Conservation (phyloP, 2,113 vertebrate species). For the Penelope pileata region DNA sequence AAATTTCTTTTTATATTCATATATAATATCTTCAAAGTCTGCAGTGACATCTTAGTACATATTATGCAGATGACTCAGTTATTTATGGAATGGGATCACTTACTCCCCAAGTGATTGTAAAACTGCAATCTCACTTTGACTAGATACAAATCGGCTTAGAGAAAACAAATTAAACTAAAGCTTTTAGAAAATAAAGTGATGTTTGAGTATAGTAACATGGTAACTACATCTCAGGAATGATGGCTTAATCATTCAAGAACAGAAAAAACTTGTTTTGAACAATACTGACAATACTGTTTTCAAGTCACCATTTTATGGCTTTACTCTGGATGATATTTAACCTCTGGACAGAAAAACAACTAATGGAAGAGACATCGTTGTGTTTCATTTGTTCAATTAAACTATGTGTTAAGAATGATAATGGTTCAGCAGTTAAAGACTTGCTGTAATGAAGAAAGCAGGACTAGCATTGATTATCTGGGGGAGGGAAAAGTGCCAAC, state of each 20-base stretch:
- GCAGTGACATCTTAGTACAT: constrained; percentile 48
- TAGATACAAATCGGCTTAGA: constrained; percentile 78
- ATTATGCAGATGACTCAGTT: constrained; percentile 76
- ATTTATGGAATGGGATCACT: constrained; percentile 74
- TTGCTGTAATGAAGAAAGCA: neutral
- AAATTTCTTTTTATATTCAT: neutral
- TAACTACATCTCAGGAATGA: constrained; percentile 36
- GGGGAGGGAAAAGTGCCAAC: neutral
- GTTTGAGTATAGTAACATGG: neutral
- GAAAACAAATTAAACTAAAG: constrained; percentile 79
- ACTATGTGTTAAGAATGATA: neutral
- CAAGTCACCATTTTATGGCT: constrained; percentile 6
- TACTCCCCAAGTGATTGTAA: constrained; percentile 67
- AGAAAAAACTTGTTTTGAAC: neutral
- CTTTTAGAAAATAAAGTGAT: constrained; percentile 65
- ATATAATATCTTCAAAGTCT: constrained; percentile 43
- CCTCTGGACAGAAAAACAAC: neutral
- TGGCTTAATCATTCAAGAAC: constrained; percentile 34
- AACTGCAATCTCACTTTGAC: constrained; percentile 76
- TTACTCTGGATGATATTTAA: constrained; percentile 7
- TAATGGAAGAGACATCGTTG: neutral
- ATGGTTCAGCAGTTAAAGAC: neutral
- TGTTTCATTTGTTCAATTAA: neutral
- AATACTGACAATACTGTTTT: constrained; percentile 48
- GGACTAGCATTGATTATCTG: neutral